phyloP scores from a whole-genome alignment of 2,113 vertebrate species.

The Poeciliopsis occidentalis region DNA sequence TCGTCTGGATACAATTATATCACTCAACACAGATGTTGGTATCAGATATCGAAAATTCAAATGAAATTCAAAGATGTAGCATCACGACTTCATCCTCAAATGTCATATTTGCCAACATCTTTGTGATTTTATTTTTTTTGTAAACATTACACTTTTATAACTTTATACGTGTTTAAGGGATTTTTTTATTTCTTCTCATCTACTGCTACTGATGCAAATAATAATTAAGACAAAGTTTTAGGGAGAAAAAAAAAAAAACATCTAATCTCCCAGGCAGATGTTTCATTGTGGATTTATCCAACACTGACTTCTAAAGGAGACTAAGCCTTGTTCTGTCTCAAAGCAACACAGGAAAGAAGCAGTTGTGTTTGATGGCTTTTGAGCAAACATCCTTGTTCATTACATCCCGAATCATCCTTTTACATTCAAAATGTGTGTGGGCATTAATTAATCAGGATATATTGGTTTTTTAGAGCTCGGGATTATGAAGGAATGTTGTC shows the following conservation, averaged over 20 bases:
- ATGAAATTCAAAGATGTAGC: neutral
- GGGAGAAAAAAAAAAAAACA: neutral
- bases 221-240: neutral
- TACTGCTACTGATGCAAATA: neutral
- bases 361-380: slow-evolving; percentile 17
- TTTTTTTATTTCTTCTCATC: neutral
- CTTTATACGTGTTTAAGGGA: neutral
- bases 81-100: neutral
- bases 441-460: slow-evolving; percentile 42
- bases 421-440: slow-evolving; percentile 18
- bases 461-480: slow-evolving; percentile 27
- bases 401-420: neutral
- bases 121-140: too few species aligned
- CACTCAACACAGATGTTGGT: too few species aligned
- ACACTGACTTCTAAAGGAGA: neutral
- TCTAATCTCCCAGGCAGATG: neutral
- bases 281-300: neutral
- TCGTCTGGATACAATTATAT: too few species aligned
- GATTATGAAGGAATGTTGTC: slow-evolving; percentile 41
- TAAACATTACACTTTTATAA: neutral
- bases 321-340: neutral
- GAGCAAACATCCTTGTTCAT: neutral
- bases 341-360: slow-evolving; percentile 12
- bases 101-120: too few species aligned
- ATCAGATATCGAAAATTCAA: neutral